Base-by-base conservation (phyloP, 2,113 vertebrate genomes). In the Myiozetetes cayanensis region DNA sequence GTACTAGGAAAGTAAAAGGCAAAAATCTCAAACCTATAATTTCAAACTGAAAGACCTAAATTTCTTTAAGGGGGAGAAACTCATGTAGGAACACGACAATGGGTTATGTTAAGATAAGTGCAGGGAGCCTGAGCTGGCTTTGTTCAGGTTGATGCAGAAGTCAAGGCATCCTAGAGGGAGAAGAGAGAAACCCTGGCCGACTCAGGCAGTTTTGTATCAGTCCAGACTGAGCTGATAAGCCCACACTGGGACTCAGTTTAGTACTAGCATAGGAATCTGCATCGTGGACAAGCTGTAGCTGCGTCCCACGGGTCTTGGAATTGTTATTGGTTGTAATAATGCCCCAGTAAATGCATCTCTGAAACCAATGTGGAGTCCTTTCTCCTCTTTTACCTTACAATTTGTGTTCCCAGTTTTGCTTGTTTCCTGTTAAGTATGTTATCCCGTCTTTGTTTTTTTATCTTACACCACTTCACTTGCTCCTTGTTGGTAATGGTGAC, bases 401-500 rank as follows among this genome's bases (percentile, higher is more conserved):
- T 59, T 87, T 89, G n/a, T 14, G 1, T 89, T 93, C 41, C 72
- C 52, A 77, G 66, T 96, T 89, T 82, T 91, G 55, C 79, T 90
- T 83, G 49, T 94, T 91, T 94, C 66, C 41, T 93, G 78, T 71
- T 63, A 15, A 87, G 15, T 83, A 24, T 78, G 41, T 88, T 94
- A 37, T 55, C 85, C 71, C 61, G 28, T 85, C 80, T 94, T 81
- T 52, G 53, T 89, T 93, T 94, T 94, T 94, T 88, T 74, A 67
- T 76, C 80, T 84, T 85, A 21, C 14, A 49, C 46, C 47, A 74
- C 66, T 93, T 81, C 52, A 63, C 83, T 90, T 84, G 50, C 33
- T 93, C 71, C 72, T 87, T 84, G 19, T 75, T 50, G 44, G 44
- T 79, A 35, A 52, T 1, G 3, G 87, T 81, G 70, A 76, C 52